Percentiles rank a stretch among this genome's conserved stretches.
Evolutionary conservation across 2,797 vertebrate species (phyloP).

Genomic region (Columba guinea): DNA sequence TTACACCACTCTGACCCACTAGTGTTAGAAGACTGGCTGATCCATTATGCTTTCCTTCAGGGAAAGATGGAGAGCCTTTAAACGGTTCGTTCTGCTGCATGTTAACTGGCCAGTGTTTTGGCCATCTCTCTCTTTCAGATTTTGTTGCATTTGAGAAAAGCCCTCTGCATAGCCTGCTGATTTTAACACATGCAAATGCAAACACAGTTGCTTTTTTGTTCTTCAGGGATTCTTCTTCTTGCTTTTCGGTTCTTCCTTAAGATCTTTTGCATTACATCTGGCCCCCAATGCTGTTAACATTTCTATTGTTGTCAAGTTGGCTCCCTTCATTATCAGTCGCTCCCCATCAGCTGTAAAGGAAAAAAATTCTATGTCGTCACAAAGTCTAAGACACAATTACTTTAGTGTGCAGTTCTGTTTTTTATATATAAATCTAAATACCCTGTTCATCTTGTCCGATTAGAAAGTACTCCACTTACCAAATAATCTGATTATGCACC

Average conservation of each 20-base stretch:
- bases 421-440: not conserved
- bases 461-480: not conserved
- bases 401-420: not conserved
- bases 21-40: not conserved
- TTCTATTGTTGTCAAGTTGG: constrained; percentile 80
- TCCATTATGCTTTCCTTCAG: not conserved
- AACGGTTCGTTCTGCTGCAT: not conserved
- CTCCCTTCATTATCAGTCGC: constrained; percentile 85
- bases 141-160: not conserved
- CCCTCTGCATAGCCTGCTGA: not conserved
- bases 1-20: not conserved
- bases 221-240: constrained; percentile 74
- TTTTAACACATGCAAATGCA: not conserved
- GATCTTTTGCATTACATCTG: constrained; percentile 81
- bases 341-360: constrained; percentile 84
- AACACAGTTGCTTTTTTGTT: not conserved
- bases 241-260: constrained; percentile 71
- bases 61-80: not conserved
- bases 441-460: not conserved
- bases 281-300: constrained; percentile 82
- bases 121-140: not conserved
- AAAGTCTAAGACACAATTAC: not conserved
- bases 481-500: not conserved
- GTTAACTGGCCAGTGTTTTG: not conserved
- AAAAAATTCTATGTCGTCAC: not conserved